Percentiles rank a stretch among this genome's conserved stretches.
Evolutionary conservation across 2,113 vertebrate genomes (phyloP).

Genomic region (Camelus dromedarius): DNA sequence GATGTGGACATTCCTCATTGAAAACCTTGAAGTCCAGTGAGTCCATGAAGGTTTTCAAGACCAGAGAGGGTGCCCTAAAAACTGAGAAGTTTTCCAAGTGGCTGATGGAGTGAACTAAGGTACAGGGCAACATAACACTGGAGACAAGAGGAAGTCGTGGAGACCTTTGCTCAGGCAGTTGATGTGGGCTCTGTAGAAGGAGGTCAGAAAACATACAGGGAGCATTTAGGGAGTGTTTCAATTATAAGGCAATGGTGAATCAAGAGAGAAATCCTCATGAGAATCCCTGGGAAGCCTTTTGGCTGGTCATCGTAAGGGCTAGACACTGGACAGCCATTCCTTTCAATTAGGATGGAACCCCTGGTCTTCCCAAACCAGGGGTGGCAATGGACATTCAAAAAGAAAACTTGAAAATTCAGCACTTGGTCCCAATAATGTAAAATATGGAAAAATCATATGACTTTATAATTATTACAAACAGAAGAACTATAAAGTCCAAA

Average conservation of each 20-base stretch:
- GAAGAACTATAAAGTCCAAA: slow-evolving; percentile 42
- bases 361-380: neutral
- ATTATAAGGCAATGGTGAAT: slow-evolving; percentile 21
- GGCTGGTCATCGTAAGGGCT: neutral
- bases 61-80: neutral
- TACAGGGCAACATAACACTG: neutral
- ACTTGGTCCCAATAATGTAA: neutral
- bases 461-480: neutral
- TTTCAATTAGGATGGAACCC: neutral
- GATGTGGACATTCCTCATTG: slow-evolving; percentile 9
- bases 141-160: neutral
- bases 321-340: neutral
- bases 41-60: slow-evolving; percentile 14
- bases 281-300: slow-evolving; percentile 8
- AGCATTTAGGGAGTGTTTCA: neutral
- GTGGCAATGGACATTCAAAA: neutral
- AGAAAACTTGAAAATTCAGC: neutral
- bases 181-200: neutral
- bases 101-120: slow-evolving; percentile 1
- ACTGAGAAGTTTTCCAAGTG: slow-evolving; percentile 31
- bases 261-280: neutral
- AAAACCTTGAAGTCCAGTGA: slow-evolving; percentile 5
- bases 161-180: neutral
- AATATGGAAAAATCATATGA: neutral
- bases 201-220: slow-evolving; percentile 9